phyloP scores from a whole-genome alignment of 1,140 invertebrate genomes.

The Globodera ellingtonae region DNA sequence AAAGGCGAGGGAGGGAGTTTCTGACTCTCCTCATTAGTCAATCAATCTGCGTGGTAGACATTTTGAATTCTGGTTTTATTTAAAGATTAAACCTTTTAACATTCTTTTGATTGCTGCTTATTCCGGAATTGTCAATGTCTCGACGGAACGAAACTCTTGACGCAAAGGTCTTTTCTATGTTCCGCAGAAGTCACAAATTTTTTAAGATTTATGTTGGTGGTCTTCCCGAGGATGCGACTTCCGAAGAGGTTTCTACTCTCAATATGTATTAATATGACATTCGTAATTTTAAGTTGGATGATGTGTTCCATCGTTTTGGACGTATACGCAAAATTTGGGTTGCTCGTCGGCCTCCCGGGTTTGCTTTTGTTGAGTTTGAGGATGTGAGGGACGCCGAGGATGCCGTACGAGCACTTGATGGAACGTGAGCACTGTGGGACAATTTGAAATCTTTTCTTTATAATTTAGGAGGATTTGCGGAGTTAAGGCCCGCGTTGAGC shows the following conservation, averaged over 20 bases:
- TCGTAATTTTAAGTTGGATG: constrained; percentile 74
- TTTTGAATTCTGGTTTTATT: too few relatives aligned
- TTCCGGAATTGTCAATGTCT: background rate
- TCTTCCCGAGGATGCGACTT: constrained; percentile 69
- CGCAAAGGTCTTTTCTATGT: background rate
- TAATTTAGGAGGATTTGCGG: constrained; percentile 62
- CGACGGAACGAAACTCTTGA: constrained; percentile 12
- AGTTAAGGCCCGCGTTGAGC: constrained; percentile 61
- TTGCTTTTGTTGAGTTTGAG: constrained; percentile 95
- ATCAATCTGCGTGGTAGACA: too few relatives aligned
- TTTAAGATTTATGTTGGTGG: constrained; percentile 96
- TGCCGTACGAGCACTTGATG: constrained; percentile 85
- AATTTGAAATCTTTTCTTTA: background rate
- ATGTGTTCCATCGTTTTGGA: constrained; percentile 91
- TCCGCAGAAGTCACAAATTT: constrained; percentile 69
- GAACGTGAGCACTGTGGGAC: constrained; percentile 66
- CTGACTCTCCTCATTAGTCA: too few relatives aligned
- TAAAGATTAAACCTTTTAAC: too few relatives aligned
- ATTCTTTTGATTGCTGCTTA: too few relatives aligned
- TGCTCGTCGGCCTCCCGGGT: constrained; percentile 86
- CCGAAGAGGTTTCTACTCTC: constrained; percentile 66
- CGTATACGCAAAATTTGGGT: constrained; percentile 91
- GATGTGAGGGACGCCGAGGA: constrained; percentile 90
- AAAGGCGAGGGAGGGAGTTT: too few relatives aligned
- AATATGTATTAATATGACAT: background rate